Base-by-base conservation (phyloP, 2,113 vertebrate genomes). In the Poeciliopsis retropinna region DNA sequence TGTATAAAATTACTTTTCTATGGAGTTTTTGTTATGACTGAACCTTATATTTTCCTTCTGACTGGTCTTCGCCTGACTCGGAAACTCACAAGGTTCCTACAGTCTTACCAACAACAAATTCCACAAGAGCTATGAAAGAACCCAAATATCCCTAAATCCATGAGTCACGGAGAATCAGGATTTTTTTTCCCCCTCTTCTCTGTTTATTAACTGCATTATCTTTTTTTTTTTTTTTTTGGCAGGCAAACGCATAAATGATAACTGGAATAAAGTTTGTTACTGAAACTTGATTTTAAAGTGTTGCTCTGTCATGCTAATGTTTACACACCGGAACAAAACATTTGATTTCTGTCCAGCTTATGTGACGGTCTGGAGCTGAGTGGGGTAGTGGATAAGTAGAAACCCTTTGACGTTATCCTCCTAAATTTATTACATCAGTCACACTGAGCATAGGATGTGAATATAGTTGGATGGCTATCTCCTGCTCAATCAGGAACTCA, bases 21-120 rank as follows among this genome's bases (percentile, higher is more conserved):
- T 5, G 14, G 51, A 57, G 22, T 57, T 11, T 57, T 25, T n/a
- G 22, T 57, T 25, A 68, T 85, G 78, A 80, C 76, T 30, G 76
- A 67, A 70, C 28, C 28, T 32, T 27, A 32, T 73, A 69, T 73
- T 85, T 82, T 68, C 60, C 70, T 44, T 13, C 70, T 19, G 71
- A 61, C 78, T 87, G 64, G 22, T 14, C 61, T 77, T 67, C 61
- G 60, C 32, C 63, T 82, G 79, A 78, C 72, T 83, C 82, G 81
- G 54, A 68, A 67, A 80, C 82, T 80, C 81, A 82, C 64, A 82
- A 74, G 67, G 65, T 66, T 77, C 25, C 72, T 57, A 79, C 61
- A 60, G 60, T 76, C 41, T 72, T 70, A 57, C 73, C 75, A 80
- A 31, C 64, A 76, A 63, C 63, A 83, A 72, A 83, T 74, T 80